Evolutionary conservation across 2,888 invertebrate genomes (phyloP), one percentile per base, ranked within the genome.

Genomic region (Drosophila neonasuta): DNA sequence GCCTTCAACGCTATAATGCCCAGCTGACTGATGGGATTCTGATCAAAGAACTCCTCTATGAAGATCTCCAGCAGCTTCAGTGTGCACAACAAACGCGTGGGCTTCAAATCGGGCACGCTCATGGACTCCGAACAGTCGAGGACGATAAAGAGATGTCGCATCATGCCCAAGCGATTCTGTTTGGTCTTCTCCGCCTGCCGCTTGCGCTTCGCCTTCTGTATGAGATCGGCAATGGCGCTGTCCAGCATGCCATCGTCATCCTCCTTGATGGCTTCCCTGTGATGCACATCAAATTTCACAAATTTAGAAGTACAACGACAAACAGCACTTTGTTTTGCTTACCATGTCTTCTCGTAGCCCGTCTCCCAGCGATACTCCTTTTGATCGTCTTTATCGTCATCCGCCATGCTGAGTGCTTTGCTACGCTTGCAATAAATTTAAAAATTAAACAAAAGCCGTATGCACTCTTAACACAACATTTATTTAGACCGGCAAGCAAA

Each of bases 1-100:
- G 98, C 98, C 87, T 96, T 95, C 88, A 98, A 95, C 9, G 95
- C 92, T 72, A 99, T 95, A 39, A 99, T 92, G 24, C 99, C 99
- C 74, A 99, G 92, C 91, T 99, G 99, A 89, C 99, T 98, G 57
- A 99, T 96, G 9, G 99, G 99, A 91, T 99, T 99, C 91, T 99
- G 98, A 91, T 99, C 99, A 91, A 99, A 99, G 90, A 97, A 99
- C 90, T 99, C 98, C 81, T 98, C 97, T 64, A 99, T 94, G 90
- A 99, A 99, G 73, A 95, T 94, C 91, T 98, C 97, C 68, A 99
- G 90, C 11, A 98, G 92, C 97, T 98, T 98, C 2, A 97, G 89
- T 4, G 97, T 95, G 86, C 97, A 97, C 3, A 96, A 88, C 72
- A 98, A 94, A 73, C 99, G 92, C 3, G 97, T 97, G 0, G 99